Conservation (phyloP, 2,113 vertebrate species). For the Semicossyphus pulcher region DNA sequence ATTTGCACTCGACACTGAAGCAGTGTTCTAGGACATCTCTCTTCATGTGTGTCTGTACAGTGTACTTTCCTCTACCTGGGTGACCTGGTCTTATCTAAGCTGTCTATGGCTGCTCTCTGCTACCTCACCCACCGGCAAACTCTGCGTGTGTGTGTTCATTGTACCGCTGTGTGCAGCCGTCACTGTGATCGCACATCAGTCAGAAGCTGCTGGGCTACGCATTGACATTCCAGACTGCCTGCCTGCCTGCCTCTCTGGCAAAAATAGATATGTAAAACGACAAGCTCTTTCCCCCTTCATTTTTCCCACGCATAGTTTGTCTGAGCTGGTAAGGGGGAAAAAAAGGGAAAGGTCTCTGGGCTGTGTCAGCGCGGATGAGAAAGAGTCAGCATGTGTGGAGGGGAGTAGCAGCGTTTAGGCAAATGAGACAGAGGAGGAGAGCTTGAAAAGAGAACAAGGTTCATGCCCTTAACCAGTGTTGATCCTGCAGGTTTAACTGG, state of each 20-base stretch:
- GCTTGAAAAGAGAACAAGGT: slow-evolving; percentile 28
- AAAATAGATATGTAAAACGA: slow-evolving; percentile 84
- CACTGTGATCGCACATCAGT: slow-evolving; percentile 79
- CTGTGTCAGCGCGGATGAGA: slow-evolving; percentile 65
- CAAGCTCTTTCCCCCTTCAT: slow-evolving; percentile 56
- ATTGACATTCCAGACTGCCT: slow-evolving; percentile 79
- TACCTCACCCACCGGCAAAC: slow-evolving; percentile 52
- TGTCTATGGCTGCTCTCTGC: slow-evolving; percentile 43
- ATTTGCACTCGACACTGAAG: slow-evolving; percentile 1
- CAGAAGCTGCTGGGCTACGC: slow-evolving; percentile 72
- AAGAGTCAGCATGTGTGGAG: slow-evolving; percentile 54
- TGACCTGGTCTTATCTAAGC: slow-evolving; percentile 69
- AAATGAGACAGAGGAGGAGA: slow-evolving; percentile 53
- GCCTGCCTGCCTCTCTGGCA: slow-evolving; percentile 68
- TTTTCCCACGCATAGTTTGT: slow-evolving; percentile 78
- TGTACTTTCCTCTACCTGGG: slow-evolving; percentile 48
- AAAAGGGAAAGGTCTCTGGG: slow-evolving; percentile 59
- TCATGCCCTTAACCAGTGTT: slow-evolving; percentile 38
- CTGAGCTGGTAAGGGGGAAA: slow-evolving; percentile 40
- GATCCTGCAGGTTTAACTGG: slow-evolving; percentile 20
- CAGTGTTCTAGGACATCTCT: not conserved
- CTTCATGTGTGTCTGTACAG: slow-evolving; percentile 32
- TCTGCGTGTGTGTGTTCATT: slow-evolving; percentile 34
- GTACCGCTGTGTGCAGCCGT: slow-evolving; percentile 59
- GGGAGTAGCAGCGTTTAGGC: slow-evolving; percentile 53